Evolutionary conservation across 2,797 vertebrate genomes (phyloP), one percentile per base, ranked within the genome.

Genomic region (Cottoperca gobio): DNA sequence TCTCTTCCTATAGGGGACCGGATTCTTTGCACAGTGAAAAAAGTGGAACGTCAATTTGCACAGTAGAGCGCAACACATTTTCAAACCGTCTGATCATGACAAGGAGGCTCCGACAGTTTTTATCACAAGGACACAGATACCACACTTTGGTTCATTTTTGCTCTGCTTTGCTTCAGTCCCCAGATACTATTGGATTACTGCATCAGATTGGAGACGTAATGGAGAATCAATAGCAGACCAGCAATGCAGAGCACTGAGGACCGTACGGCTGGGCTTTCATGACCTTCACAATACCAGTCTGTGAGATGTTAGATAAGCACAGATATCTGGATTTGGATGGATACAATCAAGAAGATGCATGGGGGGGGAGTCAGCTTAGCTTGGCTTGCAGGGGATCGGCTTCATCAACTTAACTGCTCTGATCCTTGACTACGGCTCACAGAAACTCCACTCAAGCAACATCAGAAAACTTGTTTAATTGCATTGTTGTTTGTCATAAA

Each of bases 151-250:
- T 54, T 82, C 13, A 31, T 49, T 37, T 80, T 73, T 42, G 63
- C 37, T 81, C 76, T 79, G 81, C 75, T 86, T 76, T 79, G 72
- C 60, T 79, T 87, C 65, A 70, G 65, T 86, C 87, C 64, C 77
- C 28, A 46, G 84, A 88, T 76, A 80, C 72, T 86, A 91, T 88
- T 87, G 59, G 79, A 89, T 91, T 93, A 92, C 88, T 74, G 85
- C 85, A 85, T 79, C 80, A 84, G 72, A 84, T 76, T 79, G 82
- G 74, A 90, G 77, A 90, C 76, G 85, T 82, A 85, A 92, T 88
- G 80, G 73, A 83, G 79, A 90, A 91, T 94, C 93, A 84, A 92
- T 90, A 86, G 65, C 65, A 57, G 59, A 74, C 57, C 65, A 86
- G 79, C 73, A 78, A 78, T 64, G 78, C 80, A 71, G 75, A 77